A percentile compares a stretch with the other conserved stretches of the same genome.
These are phyloP conservation scores for Ceratitis capitata DNA, from an alignment of 1,140 invertebrate species.

Conservation along the genomic window DNA sequence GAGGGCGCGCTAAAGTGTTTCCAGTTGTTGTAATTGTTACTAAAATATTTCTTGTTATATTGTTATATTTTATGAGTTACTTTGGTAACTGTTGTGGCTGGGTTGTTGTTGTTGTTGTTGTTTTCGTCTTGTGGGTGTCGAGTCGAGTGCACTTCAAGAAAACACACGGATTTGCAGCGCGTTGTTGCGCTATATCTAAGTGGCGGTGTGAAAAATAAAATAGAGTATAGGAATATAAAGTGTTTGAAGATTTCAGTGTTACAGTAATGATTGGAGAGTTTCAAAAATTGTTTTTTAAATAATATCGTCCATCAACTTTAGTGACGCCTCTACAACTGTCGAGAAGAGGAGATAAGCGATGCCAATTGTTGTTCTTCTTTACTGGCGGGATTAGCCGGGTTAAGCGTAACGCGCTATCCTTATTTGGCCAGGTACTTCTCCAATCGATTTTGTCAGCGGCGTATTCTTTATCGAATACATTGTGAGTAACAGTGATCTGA, in stretches of 20 bases:
- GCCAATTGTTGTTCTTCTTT: too few species aligned
- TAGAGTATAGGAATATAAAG: background rate
- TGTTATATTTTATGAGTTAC: background rate
- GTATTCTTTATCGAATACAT: too few species aligned
- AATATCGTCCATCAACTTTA: background rate
- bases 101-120: background rate
- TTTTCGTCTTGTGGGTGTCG: constrained; percentile 6
- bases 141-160: constrained; percentile 22
- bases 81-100: background rate
- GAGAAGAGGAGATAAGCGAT: too few species aligned
- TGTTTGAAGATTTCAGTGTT: background rate
- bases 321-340: background rate
- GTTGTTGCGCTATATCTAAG: background rate
- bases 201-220: too few species aligned
- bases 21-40: background rate
- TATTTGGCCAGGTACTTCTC: too few species aligned
- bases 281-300: background rate
- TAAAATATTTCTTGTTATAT: background rate
- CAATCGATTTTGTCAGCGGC: too few species aligned
- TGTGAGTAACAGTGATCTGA: too few species aligned
- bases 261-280: background rate
- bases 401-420: too few species aligned
- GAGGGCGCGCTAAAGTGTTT: background rate
- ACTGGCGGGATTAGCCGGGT: too few species aligned
- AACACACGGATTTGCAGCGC: background rate